These are phyloP conservation scores for Zaprionus africanus DNA, from an alignment of 1,140 invertebrate genomes.

Conservation along the genomic window DNA sequence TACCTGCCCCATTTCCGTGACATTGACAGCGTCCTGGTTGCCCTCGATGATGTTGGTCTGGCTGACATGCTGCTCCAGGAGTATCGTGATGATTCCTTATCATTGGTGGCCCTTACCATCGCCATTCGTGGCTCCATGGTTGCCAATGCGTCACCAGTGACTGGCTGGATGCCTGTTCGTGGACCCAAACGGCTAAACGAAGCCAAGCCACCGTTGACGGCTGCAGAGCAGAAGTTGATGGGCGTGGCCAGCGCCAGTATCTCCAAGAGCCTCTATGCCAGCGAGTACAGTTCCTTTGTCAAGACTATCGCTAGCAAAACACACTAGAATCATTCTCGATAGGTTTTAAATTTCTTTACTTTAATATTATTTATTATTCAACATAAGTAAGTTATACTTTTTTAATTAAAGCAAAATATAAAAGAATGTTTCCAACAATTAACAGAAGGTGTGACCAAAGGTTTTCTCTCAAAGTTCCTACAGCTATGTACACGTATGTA, in stretches of 20 bases:
- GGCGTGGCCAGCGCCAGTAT: constrained; percentile 42
- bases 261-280: constrained; percentile 63
- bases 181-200: constrained; percentile 85
- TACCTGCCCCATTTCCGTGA: constrained; percentile 89
- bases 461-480: no score
- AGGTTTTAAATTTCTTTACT: not conserved
- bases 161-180: constrained; percentile 89
- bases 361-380: no score
- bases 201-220: constrained; percentile 19
- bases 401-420: no score
- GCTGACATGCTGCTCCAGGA: constrained; percentile 88
- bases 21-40: constrained; percentile 86
- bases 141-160: constrained; percentile 88
- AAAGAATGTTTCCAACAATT: no score
- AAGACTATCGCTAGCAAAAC: constrained; percentile 48
- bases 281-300: constrained; percentile 64
- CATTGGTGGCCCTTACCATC: constrained; percentile 86
- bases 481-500: no score
- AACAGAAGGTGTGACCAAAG: no score
- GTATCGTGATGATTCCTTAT: constrained; percentile 87
- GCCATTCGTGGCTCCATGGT: constrained; percentile 89
- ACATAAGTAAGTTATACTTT: no score
- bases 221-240: constrained; percentile 48
- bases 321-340: not conserved
- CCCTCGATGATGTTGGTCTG: constrained; percentile 87